These are phyloP conservation scores for Petrosia ficiformis DNA, from an alignment of 37 sponge, comb jelly and placozoan species.

Conservation along the genomic window DNA sequence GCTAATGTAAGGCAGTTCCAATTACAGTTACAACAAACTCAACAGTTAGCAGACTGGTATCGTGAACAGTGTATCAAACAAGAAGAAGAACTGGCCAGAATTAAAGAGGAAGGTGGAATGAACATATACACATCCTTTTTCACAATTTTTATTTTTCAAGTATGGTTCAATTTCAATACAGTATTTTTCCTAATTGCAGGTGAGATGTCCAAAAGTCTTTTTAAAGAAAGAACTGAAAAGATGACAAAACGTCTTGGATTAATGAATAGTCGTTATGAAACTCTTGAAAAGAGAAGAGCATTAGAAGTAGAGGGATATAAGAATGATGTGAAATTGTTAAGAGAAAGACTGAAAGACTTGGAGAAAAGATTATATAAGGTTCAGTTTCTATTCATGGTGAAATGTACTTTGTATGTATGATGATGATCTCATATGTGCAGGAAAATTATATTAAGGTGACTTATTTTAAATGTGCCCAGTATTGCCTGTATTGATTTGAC, in stretches of 20 bases:
- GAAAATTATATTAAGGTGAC: neutral
- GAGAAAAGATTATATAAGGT: slow-evolving; percentile 97
- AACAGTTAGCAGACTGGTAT: slow-evolving; percentile 97
- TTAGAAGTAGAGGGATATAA: slow-evolving; percentile 98
- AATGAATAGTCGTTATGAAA: slow-evolving; percentile 87
- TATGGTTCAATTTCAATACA: neutral
- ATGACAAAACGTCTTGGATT: slow-evolving; percentile 70
- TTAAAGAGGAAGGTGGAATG: slow-evolving; percentile 69
- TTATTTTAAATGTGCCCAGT: neutral
- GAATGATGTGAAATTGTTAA: slow-evolving; percentile 89
- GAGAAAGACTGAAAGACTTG: slow-evolving; percentile 84
- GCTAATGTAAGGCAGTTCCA: slow-evolving; percentile 41
- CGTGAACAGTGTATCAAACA: slow-evolving; percentile 91
- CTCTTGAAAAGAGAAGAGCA: slow-evolving; percentile 83
- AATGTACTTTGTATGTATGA: neutral
- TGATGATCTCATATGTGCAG: neutral
- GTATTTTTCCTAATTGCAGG: neutral
- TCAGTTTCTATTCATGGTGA: too few species aligned
- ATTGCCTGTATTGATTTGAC: too few species aligned
- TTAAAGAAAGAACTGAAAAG: slow-evolving; percentile 78
- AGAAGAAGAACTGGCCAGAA: slow-evolving; percentile 87
- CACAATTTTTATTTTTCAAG: too few species aligned
- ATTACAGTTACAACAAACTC: slow-evolving; percentile 76
- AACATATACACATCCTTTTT: neutral
- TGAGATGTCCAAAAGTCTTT: slow-evolving; percentile 78